These are phyloP conservation scores for Euwallacea fornicatus DNA, from an alignment of 1,140 invertebrate species.

Conservation along the genomic window DNA sequence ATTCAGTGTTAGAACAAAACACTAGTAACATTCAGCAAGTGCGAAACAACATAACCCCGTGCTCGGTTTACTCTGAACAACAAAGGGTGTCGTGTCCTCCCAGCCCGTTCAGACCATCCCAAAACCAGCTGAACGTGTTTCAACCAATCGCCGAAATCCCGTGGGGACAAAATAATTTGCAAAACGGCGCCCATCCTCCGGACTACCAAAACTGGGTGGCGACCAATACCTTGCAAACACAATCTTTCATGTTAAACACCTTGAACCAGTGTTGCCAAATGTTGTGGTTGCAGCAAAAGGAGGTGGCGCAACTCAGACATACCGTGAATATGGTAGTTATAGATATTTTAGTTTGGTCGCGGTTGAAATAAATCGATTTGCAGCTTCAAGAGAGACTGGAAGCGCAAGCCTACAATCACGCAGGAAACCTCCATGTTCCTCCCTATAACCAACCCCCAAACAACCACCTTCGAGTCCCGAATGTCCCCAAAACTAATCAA, in stretches of 20 bases:
- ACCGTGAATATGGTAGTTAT: constrained; percentile 47
- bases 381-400: constrained; percentile 38
- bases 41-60: constrained; percentile 50
- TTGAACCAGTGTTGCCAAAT: constrained; percentile 58
- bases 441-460: constrained; percentile 12
- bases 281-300: constrained; percentile 56
- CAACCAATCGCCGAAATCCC: constrained; percentile 37
- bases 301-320: constrained; percentile 51
- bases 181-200: constrained; percentile 17
- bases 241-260: constrained; percentile 54
- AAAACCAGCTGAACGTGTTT: constrained; percentile 44
- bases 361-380: constrained; percentile 3
- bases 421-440: constrained; percentile 13
- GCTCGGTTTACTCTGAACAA: constrained; percentile 47
- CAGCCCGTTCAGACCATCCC: constrained; percentile 28
- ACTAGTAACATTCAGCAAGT: constrained; percentile 43
- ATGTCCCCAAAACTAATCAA: constrained; percentile 42
- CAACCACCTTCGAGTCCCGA: constrained; percentile 23
- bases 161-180: constrained; percentile 22
- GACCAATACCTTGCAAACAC: constrained; percentile 53
- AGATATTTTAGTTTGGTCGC: background rate
- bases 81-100: constrained; percentile 41
- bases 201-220: constrained; percentile 49
- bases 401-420: constrained; percentile 9
- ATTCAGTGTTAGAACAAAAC: constrained; percentile 49